These are phyloP conservation scores for Cactoblastis cactorum DNA, from an alignment of 2,888 invertebrate genomes.

Conservation along the genomic window DNA sequence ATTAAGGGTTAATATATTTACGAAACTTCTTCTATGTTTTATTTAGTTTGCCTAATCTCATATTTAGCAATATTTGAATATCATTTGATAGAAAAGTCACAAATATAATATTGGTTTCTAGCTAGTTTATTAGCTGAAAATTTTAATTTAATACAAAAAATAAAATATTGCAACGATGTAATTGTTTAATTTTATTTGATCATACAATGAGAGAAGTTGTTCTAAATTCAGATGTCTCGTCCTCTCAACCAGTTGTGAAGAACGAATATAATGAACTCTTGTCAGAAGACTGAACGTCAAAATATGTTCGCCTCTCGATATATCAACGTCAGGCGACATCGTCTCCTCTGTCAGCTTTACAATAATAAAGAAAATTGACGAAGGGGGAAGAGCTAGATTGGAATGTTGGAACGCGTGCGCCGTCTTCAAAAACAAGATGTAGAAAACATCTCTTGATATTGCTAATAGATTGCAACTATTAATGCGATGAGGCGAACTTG, in stretches of 20 bases:
- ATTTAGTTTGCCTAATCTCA: too few species aligned
- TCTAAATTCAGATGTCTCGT: constrained; percentile 14
- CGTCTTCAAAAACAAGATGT: neutral
- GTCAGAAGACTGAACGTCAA: constrained; percentile 46
- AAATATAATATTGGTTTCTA: too few species aligned
- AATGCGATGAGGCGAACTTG: neutral
- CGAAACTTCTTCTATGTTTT: neutral
- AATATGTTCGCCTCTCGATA: constrained; percentile 55
- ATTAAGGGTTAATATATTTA: neutral
- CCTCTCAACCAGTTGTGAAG: constrained; percentile 18
- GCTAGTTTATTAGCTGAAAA: too few species aligned
- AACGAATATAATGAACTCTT: constrained; percentile 29
- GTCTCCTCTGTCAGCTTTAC: constrained; percentile 48
- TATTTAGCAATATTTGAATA: too few species aligned
- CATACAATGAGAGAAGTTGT: constrained; percentile 4
- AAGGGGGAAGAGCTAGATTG: constrained; percentile 11
- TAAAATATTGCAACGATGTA: too few species aligned
- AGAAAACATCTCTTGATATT: neutral
- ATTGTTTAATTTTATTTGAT: constrained; percentile 8
- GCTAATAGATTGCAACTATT: neutral
- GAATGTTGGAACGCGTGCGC: constrained; percentile 3
- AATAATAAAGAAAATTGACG: constrained; percentile 35
- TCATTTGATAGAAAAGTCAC: too few species aligned
- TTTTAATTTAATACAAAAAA: too few species aligned
- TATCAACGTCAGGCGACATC: constrained; percentile 64